A percentile compares a stretch with the other conserved stretches of the same genome.
These are phyloP conservation scores for Macrotrachela quadricornifera DNA, from an alignment of 1,140 invertebrate species.

Conservation along the genomic window DNA sequence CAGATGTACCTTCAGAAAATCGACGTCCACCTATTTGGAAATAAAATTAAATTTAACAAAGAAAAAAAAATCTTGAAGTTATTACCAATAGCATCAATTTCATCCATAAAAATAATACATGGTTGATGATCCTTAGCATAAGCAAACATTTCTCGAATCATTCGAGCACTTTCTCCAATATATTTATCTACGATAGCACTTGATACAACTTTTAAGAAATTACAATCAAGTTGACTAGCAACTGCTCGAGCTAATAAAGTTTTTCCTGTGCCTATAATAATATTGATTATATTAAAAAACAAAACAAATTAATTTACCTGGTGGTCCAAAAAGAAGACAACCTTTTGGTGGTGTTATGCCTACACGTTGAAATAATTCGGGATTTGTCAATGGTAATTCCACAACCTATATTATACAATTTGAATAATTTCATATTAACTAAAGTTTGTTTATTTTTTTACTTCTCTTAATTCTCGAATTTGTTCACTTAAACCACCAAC, in stretches of 20 bases:
- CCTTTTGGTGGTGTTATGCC: conserved; percentile 97
- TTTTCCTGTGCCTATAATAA: conserved; percentile 85
- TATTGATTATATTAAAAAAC: too few relatives aligned
- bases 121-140: conserved; percentile 97
- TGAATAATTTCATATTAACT: too few relatives aligned
- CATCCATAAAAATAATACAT: conserved; percentile 99
- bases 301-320: too few relatives aligned
- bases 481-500: conserved; percentile 94
- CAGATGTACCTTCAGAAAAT: conserved; percentile 96
- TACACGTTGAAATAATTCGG: conserved; percentile 85
- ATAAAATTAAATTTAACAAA: too few relatives aligned
- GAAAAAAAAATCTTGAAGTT: too few relatives aligned
- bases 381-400: conserved; percentile 84
- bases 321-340: conserved; percentile 84
- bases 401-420: too few relatives aligned
- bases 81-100: conserved; percentile 99
- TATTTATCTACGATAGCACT: conserved; percentile 99
- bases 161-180: conserved; percentile 88
- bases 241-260: conserved; percentile 85
- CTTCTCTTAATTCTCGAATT: conserved; percentile 85
- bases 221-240: conserved; percentile 87
- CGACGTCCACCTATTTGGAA: conserved; percentile 80
- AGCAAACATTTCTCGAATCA: conserved; percentile 99
- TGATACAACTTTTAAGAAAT: conserved; percentile 94
- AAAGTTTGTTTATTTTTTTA: too few relatives aligned